phyloP scores from a whole-genome alignment of 2,797 vertebrate species.

The Moxostoma hubbsi region DNA sequence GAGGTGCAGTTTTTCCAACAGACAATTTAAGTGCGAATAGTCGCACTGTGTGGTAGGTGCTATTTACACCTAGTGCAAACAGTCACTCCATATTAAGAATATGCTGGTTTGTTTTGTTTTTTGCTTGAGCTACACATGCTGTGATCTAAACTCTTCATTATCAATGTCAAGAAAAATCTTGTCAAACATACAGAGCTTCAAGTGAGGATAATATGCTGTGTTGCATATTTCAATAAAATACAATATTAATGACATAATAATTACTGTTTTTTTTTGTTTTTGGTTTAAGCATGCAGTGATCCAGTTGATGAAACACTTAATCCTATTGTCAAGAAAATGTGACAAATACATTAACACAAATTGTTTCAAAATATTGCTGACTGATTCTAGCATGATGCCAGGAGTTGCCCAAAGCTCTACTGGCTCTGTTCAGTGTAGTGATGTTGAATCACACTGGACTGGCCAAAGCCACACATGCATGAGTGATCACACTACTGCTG shows the following conservation, averaged over 20 bases:
- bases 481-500: slow-evolving; percentile 24
- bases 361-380: not conserved
- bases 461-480: slow-evolving; percentile 13
- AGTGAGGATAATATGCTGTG: not conserved
- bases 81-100: too few species aligned
- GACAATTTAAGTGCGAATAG: too few species aligned
- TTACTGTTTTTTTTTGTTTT: not conserved
- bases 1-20: too few species aligned
- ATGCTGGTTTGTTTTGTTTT: not conserved
- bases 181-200: too few species aligned
- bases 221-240: not conserved
- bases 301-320: not conserved
- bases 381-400: not conserved
- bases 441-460: not conserved
- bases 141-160: not conserved
- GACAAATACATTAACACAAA: not conserved
- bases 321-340: not conserved
- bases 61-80: too few species aligned
- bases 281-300: not conserved
- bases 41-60: too few species aligned
- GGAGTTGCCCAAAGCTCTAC: not conserved
- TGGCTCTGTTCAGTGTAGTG: not conserved
- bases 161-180: too few species aligned
- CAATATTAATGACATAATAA: not conserved
- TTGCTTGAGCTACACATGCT: not conserved